phyloP scores from a whole-genome alignment of 2,113 vertebrate species.

The Daphoenositta chrysoptera region DNA sequence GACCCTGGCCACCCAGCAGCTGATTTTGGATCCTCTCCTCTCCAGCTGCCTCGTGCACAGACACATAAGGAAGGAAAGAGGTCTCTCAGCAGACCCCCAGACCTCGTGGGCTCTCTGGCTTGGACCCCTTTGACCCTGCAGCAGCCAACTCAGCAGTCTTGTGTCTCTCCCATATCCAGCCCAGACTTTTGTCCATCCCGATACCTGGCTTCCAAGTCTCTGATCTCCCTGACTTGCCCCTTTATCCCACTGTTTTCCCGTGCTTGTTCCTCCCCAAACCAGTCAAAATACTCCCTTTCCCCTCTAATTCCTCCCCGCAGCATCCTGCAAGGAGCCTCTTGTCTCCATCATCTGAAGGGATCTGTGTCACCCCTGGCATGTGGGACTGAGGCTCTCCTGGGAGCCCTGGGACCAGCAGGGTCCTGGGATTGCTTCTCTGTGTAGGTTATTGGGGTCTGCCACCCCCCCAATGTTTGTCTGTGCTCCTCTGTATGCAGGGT shows the following conservation, averaged over 20 bases:
- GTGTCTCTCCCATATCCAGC: not conserved
- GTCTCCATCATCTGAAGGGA: not conserved
- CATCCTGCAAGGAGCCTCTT: not conserved
- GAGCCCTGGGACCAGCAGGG: not conserved
- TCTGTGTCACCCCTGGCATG: not conserved
- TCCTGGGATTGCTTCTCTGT: not conserved
- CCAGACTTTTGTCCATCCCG: not conserved
- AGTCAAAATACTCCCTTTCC: not conserved
- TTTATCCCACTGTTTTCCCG: not conserved
- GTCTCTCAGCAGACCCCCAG: not conserved
- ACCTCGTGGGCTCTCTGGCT: not conserved
- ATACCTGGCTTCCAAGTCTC: not conserved
- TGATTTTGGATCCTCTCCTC: not conserved
- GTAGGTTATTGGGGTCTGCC: not conserved
- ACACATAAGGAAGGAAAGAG: not conserved
- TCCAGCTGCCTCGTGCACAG: not conserved
- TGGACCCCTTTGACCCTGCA: not conserved
- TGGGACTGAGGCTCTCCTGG: not conserved
- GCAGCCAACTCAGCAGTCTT: not conserved
- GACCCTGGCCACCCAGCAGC: not conserved
- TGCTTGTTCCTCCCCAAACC: not conserved
- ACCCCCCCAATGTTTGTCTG: rapidly evolving
- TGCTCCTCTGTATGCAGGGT: not conserved
- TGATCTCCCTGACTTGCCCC: no score
- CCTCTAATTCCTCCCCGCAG: not conserved